phyloP scores from a whole-genome alignment of 2,113 vertebrate species.

The Paraplagusia blochii region DNA sequence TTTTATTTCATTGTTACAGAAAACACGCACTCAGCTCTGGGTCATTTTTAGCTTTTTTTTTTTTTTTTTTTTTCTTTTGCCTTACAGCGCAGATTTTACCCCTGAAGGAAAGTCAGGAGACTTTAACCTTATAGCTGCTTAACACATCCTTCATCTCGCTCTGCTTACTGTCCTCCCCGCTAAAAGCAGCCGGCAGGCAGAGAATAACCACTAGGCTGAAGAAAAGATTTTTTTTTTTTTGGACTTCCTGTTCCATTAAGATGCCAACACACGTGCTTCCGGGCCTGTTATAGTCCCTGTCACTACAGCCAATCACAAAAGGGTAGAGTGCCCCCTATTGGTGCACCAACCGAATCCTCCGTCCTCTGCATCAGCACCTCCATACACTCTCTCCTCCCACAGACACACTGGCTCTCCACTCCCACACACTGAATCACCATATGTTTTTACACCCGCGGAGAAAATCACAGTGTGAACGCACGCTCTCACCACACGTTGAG shows the following conservation, averaged over 20 bases:
- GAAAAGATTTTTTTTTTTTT: slow-evolving; percentile 1
- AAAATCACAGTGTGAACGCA: slow-evolving; percentile 46
- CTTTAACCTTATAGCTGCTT: background rate
- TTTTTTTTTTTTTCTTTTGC: no score
- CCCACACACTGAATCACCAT: slow-evolving; percentile 71
- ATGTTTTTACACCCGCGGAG: slow-evolving; percentile 54
- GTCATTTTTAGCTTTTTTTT: background rate
- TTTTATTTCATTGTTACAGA: no score
- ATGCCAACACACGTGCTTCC: slow-evolving; percentile 8
- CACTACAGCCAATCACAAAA: slow-evolving; percentile 67
- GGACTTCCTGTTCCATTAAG: slow-evolving; percentile 17
- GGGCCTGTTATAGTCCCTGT: slow-evolving; percentile 41
- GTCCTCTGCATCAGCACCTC: slow-evolving; percentile 21
- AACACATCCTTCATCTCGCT: slow-evolving; percentile 9
- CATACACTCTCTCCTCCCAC: slow-evolving; percentile 44
- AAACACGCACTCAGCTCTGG: background rate
- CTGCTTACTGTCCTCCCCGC: slow-evolving; percentile 7
- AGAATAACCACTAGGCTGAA: background rate
- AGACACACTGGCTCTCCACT: slow-evolving; percentile 42
- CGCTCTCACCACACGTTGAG: slow-evolving; percentile 11
- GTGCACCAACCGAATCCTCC: slow-evolving; percentile 56
- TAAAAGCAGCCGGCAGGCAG: slow-evolving; percentile 26
- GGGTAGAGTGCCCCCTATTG: slow-evolving; percentile 80
- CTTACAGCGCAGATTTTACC: slow-evolving; percentile 8
- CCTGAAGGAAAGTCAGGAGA: background rate